Conservation (phyloP, 2,113 vertebrate genomes). For the Gulo gulo region DNA sequence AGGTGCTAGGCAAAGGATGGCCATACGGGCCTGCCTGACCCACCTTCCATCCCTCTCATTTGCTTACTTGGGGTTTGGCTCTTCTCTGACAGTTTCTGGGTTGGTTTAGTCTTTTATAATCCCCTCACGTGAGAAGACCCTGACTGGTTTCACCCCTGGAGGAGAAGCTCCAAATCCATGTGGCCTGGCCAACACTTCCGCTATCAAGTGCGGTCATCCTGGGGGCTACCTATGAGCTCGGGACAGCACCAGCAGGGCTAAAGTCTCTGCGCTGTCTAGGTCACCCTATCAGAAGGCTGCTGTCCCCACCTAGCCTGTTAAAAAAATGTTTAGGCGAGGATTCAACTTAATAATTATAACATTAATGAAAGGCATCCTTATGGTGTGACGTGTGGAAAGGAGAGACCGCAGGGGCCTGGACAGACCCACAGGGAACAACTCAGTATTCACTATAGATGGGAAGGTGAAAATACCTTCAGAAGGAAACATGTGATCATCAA, state of each 20-base stretch:
- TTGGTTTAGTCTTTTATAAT: background rate
- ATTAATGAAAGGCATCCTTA: background rate
- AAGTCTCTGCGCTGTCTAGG: background rate
- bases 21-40: rapidly evolving
- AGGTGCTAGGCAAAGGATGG: background rate
- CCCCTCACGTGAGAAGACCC: background rate
- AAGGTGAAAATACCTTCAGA: background rate
- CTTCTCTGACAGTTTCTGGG: background rate
- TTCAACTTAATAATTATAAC: background rate
- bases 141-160: background rate
- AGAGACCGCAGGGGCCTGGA: background rate
- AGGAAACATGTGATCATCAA: background rate
- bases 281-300: background rate
- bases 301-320: background rate
- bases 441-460: background rate
- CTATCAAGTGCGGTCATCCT: background rate
- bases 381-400: background rate
- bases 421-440: background rate
- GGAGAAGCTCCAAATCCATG: background rate
- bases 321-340: background rate
- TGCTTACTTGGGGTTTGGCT: background rate
- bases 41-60: background rate
- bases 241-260: background rate
- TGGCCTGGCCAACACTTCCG: background rate
- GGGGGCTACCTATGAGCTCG: background rate